Conservation (phyloP, 2,797 vertebrate genomes). For the Morus bassanus region DNA sequence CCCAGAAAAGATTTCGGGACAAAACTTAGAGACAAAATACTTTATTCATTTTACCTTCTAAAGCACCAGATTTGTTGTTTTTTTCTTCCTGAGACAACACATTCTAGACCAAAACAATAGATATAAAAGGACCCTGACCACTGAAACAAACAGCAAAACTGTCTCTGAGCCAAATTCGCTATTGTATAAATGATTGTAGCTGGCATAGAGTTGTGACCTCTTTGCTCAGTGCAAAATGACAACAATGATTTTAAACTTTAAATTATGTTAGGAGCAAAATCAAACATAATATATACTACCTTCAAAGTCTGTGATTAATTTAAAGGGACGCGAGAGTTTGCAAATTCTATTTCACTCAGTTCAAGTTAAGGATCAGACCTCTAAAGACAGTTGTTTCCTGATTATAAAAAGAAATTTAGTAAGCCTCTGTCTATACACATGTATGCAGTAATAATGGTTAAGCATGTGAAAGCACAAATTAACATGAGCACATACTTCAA, state of each 20-base stretch:
- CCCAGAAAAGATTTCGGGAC: not conserved
- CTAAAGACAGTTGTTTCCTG: not conserved
- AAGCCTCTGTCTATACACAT: not conserved
- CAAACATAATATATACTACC: conserved; percentile 13
- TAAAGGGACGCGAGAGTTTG: not conserved
- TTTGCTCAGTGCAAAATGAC: conserved; percentile 27
- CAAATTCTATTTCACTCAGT: not conserved
- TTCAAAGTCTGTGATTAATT: not conserved
- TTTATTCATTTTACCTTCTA: not conserved
- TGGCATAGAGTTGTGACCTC: not conserved
- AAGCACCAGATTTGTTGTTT: not conserved
- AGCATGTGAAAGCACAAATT: not conserved
- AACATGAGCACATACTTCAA: not conserved
- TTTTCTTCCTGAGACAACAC: not conserved
- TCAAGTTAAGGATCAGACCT: not conserved
- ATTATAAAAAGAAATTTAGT: not conserved
- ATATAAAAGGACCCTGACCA: not conserved
- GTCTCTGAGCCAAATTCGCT: not conserved
- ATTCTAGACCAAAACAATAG: not conserved
- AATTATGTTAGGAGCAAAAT: conserved; percentile 27
- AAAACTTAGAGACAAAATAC: not conserved
- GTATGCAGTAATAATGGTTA: not conserved
- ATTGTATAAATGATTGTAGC: not conserved
- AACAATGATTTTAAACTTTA: conserved; percentile 40
- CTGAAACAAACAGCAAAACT: not conserved